phyloP scores from a whole-genome alignment of 2,113 vertebrate genomes.

The Phalacrocorax aristotelis region DNA sequence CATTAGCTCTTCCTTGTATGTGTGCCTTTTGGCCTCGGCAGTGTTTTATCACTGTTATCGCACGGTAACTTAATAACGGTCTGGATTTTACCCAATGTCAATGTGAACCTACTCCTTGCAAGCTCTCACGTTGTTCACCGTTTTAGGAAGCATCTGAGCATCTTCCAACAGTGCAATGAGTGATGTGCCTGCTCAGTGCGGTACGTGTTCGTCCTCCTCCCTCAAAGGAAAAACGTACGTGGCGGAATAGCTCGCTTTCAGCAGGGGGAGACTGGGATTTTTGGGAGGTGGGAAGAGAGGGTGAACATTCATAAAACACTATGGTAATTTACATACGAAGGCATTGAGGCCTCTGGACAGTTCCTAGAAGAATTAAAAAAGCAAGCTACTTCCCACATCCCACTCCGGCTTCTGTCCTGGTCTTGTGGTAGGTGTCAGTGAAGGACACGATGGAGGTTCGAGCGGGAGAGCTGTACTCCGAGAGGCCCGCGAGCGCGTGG shows the following conservation, averaged over 20 bases:
- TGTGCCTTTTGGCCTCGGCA: not conserved
- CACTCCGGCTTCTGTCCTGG: not conserved
- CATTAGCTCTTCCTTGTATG: not conserved
- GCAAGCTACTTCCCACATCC: not conserved
- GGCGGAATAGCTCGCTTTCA: not conserved
- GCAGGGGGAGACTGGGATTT: not conserved
- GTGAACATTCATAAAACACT: not conserved
- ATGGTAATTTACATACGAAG: not conserved
- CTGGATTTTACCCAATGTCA: not conserved
- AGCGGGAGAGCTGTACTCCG: not conserved
- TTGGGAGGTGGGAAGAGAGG: not conserved
- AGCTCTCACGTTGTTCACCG: not conserved
- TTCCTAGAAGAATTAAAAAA: not conserved
- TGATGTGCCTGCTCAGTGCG: not conserved
- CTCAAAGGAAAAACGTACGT: not conserved
- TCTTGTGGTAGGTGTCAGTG: not conserved
- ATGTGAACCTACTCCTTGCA: not conserved
- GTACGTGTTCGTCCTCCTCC: not conserved
- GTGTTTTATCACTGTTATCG: not conserved
- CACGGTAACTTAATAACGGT: not conserved
- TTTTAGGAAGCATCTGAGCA: not conserved
- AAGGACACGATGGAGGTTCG: not conserved
- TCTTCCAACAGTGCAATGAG: not conserved
- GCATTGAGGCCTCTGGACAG: not conserved
- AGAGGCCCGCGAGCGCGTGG: not conserved